phyloP scores from a whole-genome alignment of 2,797 vertebrate species.

The Amphiprion clarkii region DNA sequence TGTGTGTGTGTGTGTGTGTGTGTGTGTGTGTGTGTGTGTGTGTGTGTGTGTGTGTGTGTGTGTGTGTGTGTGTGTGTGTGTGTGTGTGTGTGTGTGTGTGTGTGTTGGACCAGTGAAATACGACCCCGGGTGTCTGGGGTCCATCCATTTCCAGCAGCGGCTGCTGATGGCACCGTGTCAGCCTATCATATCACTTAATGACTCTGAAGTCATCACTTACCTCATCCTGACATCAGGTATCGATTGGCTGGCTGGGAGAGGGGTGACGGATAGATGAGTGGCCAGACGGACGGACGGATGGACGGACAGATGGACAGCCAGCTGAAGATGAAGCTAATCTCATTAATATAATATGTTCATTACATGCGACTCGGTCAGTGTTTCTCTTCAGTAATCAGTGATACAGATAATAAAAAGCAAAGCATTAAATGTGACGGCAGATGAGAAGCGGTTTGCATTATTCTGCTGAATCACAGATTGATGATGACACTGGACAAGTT shows the following conservation, averaged over 20 bases:
- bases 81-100: conserved; percentile 34
- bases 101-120: conserved; percentile 68
- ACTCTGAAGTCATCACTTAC: conserved; percentile 82
- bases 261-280: conserved; percentile 54
- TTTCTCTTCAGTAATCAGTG: conserved; percentile 4
- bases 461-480: conserved; percentile 5
- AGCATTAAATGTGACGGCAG: conserved; percentile 14
- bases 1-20: conserved; percentile 17
- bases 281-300: conserved; percentile 34
- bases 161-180: conserved; percentile 73
- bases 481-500: neutral
- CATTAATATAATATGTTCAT: conserved; percentile 51
- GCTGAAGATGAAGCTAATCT: conserved; percentile 52
- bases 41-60: conserved; percentile 27
- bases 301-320: conserved; percentile 41
- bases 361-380: conserved; percentile 36
- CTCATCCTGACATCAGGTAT: conserved; percentile 81
- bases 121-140: conserved; percentile 70
- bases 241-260: conserved; percentile 68
- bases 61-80: conserved; percentile 22
- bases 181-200: conserved; percentile 79
- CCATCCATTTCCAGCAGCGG: conserved; percentile 73
- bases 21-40: conserved; percentile 8
- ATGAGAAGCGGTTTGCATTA: conserved; percentile 8
- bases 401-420: conserved; percentile 2